A percentile compares a stretch with the other conserved stretches of the same genome.
Conservation (phyloP, 30 jellyfish, hydroid and myxozoan species). For the Morbakka virulenta region DNA sequence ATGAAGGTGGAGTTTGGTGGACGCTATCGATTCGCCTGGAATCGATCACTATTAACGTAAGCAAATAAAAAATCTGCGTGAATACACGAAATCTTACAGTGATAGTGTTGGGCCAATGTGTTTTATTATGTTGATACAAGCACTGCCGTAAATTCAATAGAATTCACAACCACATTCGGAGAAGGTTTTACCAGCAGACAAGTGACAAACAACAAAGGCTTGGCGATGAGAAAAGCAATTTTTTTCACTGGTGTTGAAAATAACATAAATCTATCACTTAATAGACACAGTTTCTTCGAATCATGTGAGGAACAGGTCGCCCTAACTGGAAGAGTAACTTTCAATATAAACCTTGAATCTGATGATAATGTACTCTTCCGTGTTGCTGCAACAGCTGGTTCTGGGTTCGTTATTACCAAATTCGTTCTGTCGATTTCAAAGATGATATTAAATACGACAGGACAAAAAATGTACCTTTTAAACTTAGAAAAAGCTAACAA, state of each 20-base stretch:
- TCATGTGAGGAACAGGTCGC: conserved; percentile 16
- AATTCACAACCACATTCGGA: not conserved
- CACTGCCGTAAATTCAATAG: not conserved
- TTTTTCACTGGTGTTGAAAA: conserved; percentile 1
- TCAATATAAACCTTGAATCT: conserved; percentile 4
- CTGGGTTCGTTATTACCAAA: not conserved
- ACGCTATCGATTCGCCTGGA: conserved; percentile 8
- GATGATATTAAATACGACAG: conserved; percentile 3
- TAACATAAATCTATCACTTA: conserved; percentile 9
- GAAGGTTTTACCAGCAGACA: no score
- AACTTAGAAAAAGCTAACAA: no score
- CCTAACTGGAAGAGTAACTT: conserved; percentile 4
- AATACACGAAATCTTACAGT: conserved; percentile 16
- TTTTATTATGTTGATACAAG: conserved; percentile 33
- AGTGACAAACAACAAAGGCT: conserved; percentile 2
- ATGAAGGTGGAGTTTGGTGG: conserved; percentile 12
- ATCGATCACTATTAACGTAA: conserved; percentile 19
- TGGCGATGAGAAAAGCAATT: conserved; percentile 30
- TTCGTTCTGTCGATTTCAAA: conserved; percentile 24
- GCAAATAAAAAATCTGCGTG: conserved; percentile 7
- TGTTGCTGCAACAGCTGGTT: conserved; percentile 10
- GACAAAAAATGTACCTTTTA: no score
- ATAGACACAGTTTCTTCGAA: conserved; percentile 17
- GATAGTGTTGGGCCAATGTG: conserved; percentile 4
- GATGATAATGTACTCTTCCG: conserved; percentile 33